phyloP scores from a whole-genome alignment of 2,888 invertebrate genomes.

The Gymnosoma rotundatum region DNA sequence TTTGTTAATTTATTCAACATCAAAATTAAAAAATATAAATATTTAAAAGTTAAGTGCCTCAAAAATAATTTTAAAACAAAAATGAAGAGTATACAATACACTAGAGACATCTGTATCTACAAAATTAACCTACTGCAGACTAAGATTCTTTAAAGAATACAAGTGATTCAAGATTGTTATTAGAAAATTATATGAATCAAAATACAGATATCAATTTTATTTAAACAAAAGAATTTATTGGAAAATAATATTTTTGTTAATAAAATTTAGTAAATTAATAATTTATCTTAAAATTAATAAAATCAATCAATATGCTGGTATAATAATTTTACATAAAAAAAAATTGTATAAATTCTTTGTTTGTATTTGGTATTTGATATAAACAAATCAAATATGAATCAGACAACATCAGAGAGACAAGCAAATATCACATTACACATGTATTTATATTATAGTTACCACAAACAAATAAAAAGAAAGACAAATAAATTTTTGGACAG shows the following conservation, averaged over 20 bases:
- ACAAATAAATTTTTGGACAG: constrained; percentile 12
- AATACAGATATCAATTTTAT: neutral
- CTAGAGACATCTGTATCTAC: too few species aligned
- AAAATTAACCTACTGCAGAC: too few species aligned
- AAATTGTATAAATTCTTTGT: constrained; percentile 20
- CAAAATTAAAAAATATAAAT: neutral
- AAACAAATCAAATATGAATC: constrained; percentile 68
- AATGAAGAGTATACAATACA: neutral
- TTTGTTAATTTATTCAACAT: constrained; percentile 24
- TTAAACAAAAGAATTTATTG: neutral
- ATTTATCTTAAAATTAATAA: constrained; percentile 48
- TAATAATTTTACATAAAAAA: constrained; percentile 33
- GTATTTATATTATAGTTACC: constrained; percentile 61
- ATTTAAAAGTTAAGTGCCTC: too few species aligned
- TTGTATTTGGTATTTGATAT: constrained; percentile 52
- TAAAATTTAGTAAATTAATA: constrained; percentile 28
- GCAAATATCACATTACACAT: constrained; percentile 69
- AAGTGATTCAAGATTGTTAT: neutral
- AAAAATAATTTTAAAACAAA: too few species aligned
- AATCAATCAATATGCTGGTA: constrained; percentile 54
- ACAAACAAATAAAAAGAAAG: constrained; percentile 19
- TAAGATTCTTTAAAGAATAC: too few species aligned
- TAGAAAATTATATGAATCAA: neutral
- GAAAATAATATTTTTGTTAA: neutral
- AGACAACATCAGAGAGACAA: constrained; percentile 64